Evolutionary conservation across 2,113 vertebrate genomes (phyloP), one percentile per base, ranked within the genome.

Genomic region (Actenoides hombroni): DNA sequence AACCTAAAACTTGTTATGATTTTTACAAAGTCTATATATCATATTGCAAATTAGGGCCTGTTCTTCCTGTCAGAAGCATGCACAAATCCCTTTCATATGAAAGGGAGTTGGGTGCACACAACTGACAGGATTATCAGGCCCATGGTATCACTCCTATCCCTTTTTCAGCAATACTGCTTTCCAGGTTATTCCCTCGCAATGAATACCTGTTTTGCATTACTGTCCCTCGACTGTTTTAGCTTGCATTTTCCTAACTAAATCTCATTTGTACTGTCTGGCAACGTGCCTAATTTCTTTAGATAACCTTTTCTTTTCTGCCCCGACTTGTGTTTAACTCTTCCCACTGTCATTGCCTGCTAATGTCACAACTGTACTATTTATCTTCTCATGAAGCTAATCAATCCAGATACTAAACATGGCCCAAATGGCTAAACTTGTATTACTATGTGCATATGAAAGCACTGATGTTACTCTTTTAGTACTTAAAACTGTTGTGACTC

Each of bases 121-220:
- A 93, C 92, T 91, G 88, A 94, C 81, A 80, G 94, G 88, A 95
- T 94, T 96, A 95, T 91, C 96, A 82, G 91, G 91, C 88, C 83
- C 70, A 49, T 49, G 80, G 83, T 82, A 95, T 79, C 86, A 59
- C 70, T 97, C 91, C 88, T 83, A 85, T 74, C 82, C 95, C 91
- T 93, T 95, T 96, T 96, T 94, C 95, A 97, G 86, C 95, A 94
- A 39, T 70, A 67, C 96, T 73, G 88, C 69, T 94, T 96, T 97
- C 95, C 96, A 97, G 88, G 96, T 96, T 97, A 95, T 96, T 96
- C 95, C 92, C 81, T 87, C 77, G 69, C 96, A 94, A 37, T 63
- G 92, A 96, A 96, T 96, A 96, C 92, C 96, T 97, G 81, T 25
- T 95, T 91, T 76, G 86, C 83, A 87, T 85, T 89, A 89, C 18